Base-by-base conservation (phyloP, 2,797 vertebrate genomes). In the Picus viridis region DNA sequence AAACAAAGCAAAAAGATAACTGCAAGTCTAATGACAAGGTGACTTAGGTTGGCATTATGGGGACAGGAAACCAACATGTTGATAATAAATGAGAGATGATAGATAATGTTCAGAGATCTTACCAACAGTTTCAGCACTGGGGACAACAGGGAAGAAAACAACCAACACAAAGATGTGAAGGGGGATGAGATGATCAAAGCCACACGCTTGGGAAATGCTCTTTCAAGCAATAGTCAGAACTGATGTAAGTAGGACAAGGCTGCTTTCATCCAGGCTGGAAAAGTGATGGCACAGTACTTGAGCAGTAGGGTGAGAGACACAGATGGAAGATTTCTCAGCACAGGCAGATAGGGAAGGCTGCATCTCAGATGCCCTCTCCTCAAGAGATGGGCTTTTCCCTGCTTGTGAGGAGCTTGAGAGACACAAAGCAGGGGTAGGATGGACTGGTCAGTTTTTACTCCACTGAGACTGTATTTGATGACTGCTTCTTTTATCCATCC, bases 171-270 rank as follows among this genome's bases (percentile, higher is more conserved):
- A 84, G 30, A 88, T 16, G 30, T 56, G 59, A 89, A 76, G 53
- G 83, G 23, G 16, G 76, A 39, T 51, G 49, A 68, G 59, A 82
- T 5, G 64, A 94, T 92, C 91, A 94, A 92, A 96, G 91, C 41
- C 71, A 82, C 27, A 62, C 32, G 64, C 32, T 68, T 82, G 34
- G 61, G 68, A 93, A 91, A 74, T 16, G 32, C 26, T 92, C 80
- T 92, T 79, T 91, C 54, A 92, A 82, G 83, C 61, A 90, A 58
- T 54, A 86, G 27, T 86, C 41, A 73, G 27, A 64, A 65, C 0
- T 79, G 61, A 92, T 82, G 1, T 30, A 93, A 91, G 83, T 79
- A 81, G 83, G 68, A 88, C 91, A 93, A 68, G 77, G 84, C 7
- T 92, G 54, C 74, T 92, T 92, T 92, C 79, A 93, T 71, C 71